These are phyloP conservation scores for Oligia strigilis DNA, from an alignment of 2,888 invertebrate species.

Conservation along the genomic window DNA sequence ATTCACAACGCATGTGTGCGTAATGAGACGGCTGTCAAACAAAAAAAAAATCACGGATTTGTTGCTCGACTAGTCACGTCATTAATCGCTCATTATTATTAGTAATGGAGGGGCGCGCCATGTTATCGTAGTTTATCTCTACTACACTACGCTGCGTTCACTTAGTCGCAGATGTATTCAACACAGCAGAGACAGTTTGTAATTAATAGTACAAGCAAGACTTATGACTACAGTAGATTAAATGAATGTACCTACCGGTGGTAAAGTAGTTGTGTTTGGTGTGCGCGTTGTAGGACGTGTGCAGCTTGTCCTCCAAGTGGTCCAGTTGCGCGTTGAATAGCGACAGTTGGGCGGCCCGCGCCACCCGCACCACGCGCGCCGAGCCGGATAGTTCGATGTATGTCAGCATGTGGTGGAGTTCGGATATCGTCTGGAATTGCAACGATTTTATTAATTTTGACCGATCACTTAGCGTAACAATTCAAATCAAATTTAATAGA, in stretches of 20 bases:
- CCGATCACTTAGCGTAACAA: background rate
- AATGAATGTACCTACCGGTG: slow-evolving; percentile 60
- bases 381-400: slow-evolving; percentile 82
- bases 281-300: slow-evolving; percentile 70
- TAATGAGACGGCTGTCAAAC: no score
- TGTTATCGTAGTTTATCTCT: no score
- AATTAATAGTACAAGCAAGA: background rate
- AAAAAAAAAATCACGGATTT: no score
- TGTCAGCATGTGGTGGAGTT: slow-evolving; percentile 90
- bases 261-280: slow-evolving; percentile 64
- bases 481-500: background rate
- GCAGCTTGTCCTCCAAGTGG: slow-evolving; percentile 83
- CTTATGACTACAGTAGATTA: background rate
- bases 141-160: no score
- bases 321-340: slow-evolving; percentile 90
- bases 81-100: no score
- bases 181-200: background rate
- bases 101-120: no score
- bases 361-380: slow-evolving; percentile 71
- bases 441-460: background rate
- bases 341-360: slow-evolving; percentile 64
- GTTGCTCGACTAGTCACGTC: no score
- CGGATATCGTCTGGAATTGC: slow-evolving; percentile 84
- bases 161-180: background rate
- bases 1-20: no score